A percentile compares a stretch with the other conserved stretches of the same genome.
phyloP scores from a whole-genome alignment of 2,888 invertebrate genomes.

The Vesta saturnalis region DNA sequence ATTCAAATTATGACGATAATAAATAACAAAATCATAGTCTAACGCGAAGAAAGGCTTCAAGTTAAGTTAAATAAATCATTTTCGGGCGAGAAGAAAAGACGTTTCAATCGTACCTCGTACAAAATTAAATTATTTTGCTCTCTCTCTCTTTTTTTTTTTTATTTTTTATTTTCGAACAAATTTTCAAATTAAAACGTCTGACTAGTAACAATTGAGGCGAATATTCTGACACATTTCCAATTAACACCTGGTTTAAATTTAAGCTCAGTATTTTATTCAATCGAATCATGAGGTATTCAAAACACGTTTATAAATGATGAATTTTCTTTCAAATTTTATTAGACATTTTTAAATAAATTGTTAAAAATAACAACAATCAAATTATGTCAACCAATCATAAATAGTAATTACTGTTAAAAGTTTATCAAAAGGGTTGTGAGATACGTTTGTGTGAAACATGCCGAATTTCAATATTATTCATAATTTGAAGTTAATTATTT shows the following conservation, averaged over 20 bases:
- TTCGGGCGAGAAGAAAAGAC: slow-evolving; percentile 54
- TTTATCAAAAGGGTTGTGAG: not conserved
- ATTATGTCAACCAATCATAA: slow-evolving; percentile 1
- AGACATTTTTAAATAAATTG: too few species aligned
- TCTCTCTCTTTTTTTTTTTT: slow-evolving; percentile 33
- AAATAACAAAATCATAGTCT: slow-evolving; percentile 36
- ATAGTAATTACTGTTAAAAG: not conserved
- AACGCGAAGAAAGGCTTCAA: slow-evolving; percentile 32
- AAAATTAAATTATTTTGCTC: slow-evolving; percentile 58
- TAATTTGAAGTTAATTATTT: slow-evolving; percentile 2
- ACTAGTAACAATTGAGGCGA: slow-evolving; percentile 55
- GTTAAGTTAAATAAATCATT: slow-evolving; percentile 51
- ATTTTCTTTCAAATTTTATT: too few species aligned
- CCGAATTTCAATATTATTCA: slow-evolving; percentile 6
- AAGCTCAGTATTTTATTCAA: slow-evolving; percentile 18
- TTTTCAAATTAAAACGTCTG: slow-evolving; percentile 59
- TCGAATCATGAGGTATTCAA: too few species aligned
- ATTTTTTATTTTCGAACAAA: slow-evolving; percentile 50
- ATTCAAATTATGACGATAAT: slow-evolving; percentile 48
- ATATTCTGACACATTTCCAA: slow-evolving; percentile 58
- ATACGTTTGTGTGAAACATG: not conserved
- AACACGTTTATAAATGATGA: too few species aligned
- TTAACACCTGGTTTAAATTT: slow-evolving; percentile 55
- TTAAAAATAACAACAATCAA: not conserved
- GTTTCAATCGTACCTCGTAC: slow-evolving; percentile 56